phyloP scores from a whole-genome alignment of 2,113 vertebrate genomes.

The Apodemus sylvaticus region DNA sequence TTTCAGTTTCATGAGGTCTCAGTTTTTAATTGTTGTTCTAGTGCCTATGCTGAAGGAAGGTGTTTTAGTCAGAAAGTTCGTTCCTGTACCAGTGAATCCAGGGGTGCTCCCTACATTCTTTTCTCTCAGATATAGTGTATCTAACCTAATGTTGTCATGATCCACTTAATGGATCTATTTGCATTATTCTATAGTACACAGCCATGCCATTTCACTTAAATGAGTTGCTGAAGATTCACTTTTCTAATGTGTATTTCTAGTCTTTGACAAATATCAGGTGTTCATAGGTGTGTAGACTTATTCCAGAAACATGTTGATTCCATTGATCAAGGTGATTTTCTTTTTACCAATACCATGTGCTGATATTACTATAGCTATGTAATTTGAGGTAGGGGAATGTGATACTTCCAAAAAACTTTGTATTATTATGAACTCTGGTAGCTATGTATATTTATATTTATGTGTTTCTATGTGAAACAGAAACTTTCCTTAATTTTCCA shows the following conservation, averaged over 20 bases:
- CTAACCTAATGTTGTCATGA: not conserved
- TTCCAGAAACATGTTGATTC: not conserved
- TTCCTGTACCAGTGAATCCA: not conserved
- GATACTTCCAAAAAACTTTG: not conserved
- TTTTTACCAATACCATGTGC: not conserved
- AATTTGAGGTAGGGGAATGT: not conserved
- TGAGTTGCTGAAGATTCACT: not conserved
- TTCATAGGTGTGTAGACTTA: not conserved
- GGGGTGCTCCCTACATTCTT: not conserved
- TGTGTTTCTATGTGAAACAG: not conserved
- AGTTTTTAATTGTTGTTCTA: not conserved
- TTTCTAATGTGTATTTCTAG: not conserved
- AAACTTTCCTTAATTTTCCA: not conserved
- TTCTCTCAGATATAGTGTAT: not conserved
- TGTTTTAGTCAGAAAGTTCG: not conserved
- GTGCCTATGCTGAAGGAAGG: not conserved
- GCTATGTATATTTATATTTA: not conserved
- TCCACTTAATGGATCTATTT: not conserved
- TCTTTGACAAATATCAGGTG: not conserved
- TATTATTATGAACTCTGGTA: not conserved
- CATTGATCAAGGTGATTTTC: not conserved
- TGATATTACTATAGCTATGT: not conserved
- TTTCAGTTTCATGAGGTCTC: not conserved
- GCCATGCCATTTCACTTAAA: not conserved
- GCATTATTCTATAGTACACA: not conserved